Percentiles rank a stretch among this genome's conserved stretches.
Conservation (phyloP, 2,888 invertebrate genomes). For the Odontothrips loti region DNA sequence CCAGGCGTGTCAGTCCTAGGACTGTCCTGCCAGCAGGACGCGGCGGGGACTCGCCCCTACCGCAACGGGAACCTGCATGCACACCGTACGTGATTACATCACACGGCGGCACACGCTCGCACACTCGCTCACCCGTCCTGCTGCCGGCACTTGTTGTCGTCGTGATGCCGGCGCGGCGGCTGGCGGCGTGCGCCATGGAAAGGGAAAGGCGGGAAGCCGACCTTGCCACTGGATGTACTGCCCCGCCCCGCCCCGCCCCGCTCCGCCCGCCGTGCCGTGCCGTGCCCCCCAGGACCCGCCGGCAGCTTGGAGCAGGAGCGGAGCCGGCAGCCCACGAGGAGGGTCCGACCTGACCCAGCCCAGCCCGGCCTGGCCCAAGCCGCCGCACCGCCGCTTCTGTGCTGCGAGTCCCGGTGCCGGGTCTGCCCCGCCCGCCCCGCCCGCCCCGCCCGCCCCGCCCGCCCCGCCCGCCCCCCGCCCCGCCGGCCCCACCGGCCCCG, state of each 20-base stretch:
- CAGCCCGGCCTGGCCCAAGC: background rate
- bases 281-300: background rate
- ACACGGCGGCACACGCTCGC: no score
- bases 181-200: background rate
- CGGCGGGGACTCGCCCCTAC: no score
- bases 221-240: slow-evolving; percentile 10
- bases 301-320: background rate
- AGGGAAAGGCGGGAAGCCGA: slow-evolving; percentile 14
- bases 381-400: background rate
- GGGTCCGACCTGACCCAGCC: background rate
- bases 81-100: no score
- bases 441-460: no score
- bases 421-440: no score
- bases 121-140: no score
- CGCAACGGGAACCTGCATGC: no score
- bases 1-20: no score
- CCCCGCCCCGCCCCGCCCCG: background rate
- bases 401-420: background rate
- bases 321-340: background rate
- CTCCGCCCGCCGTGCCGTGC: background rate
- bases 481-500: background rate
- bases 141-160: no score
- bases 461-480: background rate
- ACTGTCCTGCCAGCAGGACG: no score
- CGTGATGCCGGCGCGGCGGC: background rate